These are phyloP conservation scores for Anastrepha obliqua DNA, from an alignment of 1,140 invertebrate species.

Conservation along the genomic window DNA sequence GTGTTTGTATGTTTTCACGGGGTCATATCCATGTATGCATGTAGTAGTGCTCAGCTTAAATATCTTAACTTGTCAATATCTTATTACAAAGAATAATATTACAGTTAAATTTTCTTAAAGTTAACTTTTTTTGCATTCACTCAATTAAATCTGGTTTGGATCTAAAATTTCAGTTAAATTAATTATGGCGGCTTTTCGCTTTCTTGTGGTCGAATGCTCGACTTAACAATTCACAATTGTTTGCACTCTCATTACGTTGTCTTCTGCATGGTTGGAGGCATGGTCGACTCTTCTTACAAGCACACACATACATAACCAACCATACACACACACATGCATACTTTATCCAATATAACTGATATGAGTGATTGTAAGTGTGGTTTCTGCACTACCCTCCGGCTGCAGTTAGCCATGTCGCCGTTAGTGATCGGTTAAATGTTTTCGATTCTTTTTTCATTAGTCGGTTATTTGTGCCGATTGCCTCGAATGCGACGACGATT, in stretches of 20 bases:
- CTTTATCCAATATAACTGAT: too few relatives aligned
- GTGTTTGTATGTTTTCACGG: too few relatives aligned
- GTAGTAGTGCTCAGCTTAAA: too few relatives aligned
- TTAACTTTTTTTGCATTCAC: too few relatives aligned
- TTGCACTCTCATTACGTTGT: neutral
- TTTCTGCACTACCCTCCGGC: neutral
- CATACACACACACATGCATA: too few relatives aligned
- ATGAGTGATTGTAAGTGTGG: too few relatives aligned
- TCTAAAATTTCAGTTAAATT: neutral
- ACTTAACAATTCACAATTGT: neutral
- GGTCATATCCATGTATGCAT: too few relatives aligned
- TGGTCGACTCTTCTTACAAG: neutral
- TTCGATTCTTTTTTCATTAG: neutral
- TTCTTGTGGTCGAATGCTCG: slow-evolving; percentile 16
- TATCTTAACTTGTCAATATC: too few relatives aligned
- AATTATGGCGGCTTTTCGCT: neutral
- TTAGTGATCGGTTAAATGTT: neutral
- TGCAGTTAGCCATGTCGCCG: neutral
- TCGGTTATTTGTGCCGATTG: neutral
- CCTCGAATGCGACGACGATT: neutral
- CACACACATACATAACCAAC: too few relatives aligned
- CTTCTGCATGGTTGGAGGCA: neutral
- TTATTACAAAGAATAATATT: too few relatives aligned
- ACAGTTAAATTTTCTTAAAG: too few relatives aligned
- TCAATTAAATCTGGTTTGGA: neutral